phyloP scores from a whole-genome alignment of 2,797 vertebrate species.

The Menidia menidia region DNA sequence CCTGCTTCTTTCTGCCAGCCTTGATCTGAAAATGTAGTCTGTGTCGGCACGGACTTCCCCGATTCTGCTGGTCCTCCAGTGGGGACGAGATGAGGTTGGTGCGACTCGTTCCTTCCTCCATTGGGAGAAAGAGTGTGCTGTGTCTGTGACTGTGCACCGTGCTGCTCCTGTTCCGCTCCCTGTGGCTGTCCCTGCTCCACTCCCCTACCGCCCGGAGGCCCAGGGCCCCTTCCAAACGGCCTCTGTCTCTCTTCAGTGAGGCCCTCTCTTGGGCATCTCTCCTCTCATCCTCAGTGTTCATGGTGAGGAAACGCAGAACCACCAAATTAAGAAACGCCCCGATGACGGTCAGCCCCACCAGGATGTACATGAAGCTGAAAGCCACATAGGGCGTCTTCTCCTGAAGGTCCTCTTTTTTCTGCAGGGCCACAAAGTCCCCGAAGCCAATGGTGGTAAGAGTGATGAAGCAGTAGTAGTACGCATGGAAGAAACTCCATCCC shows the following conservation, averaged over 20 bases:
- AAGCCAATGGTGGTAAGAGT: conserved; percentile 98
- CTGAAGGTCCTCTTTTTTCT: conserved; percentile 94
- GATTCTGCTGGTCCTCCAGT: conserved; percentile 74
- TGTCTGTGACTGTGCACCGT: conserved; percentile 74
- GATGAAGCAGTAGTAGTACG: conserved; percentile 98
- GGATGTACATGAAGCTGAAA: conserved; percentile 98
- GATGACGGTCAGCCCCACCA: conserved; percentile 93
- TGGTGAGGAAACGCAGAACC: conserved; percentile 94
- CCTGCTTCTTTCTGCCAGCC: conserved; percentile 57
- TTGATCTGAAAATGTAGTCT: conserved; percentile 70
- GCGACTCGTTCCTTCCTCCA: conserved; percentile 89
- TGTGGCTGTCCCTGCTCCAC: conserved; percentile 35
- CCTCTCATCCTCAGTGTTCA: conserved; percentile 90
- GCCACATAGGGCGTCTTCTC: conserved; percentile 94
- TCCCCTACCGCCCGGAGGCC: conserved; percentile 45
- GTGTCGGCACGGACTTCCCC: conserved; percentile 66
- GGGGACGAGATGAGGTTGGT: conserved; percentile 88
- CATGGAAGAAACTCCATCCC: conserved; percentile 97
- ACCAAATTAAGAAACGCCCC: conserved; percentile 97
- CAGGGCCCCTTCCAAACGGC: conserved; percentile 75
- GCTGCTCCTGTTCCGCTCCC: conserved; percentile 71
- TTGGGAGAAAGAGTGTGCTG: conserved; percentile 86
- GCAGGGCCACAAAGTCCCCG: conserved; percentile 96
- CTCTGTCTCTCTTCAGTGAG: conserved; percentile 83
- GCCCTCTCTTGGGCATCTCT: conserved; percentile 87